These are phyloP conservation scores for Carduelis carduelis DNA, from an alignment of 2,797 vertebrate species.

Conservation along the genomic window DNA sequence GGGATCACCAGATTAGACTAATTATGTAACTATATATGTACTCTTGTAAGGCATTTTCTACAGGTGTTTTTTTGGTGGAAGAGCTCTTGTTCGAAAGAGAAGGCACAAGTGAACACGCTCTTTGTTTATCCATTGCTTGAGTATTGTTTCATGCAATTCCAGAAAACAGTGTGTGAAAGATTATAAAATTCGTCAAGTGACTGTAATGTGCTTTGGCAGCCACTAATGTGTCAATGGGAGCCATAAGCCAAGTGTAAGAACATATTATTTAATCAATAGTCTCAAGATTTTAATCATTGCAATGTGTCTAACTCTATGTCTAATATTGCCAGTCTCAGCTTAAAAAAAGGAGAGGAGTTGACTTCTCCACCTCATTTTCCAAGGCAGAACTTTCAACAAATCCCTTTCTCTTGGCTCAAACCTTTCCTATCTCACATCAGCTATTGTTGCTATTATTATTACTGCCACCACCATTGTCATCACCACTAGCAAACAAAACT, in stretches of 20 bases:
- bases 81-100: neutral
- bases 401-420: neutral
- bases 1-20: neutral
- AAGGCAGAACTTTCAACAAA: neutral
- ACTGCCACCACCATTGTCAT: neutral
- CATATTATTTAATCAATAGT: neutral
- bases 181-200: neutral
- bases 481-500: neutral
- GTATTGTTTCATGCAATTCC: neutral
- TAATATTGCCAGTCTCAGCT: neutral
- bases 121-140: neutral
- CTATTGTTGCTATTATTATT: neutral
- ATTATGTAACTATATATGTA: neutral
- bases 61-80: neutral
- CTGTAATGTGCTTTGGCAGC: neutral
- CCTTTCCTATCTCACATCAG: neutral
- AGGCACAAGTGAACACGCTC: rapidly evolving
- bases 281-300: neutral
- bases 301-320: neutral
- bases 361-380: neutral
- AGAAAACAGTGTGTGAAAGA: neutral
- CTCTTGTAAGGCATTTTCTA: neutral
- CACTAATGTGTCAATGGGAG: neutral
- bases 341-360: neutral
- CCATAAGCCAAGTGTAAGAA: neutral